These are phyloP conservation scores for Metaphire vulgaris DNA, from an alignment of 1,140 invertebrate species.

Conservation along the genomic window DNA sequence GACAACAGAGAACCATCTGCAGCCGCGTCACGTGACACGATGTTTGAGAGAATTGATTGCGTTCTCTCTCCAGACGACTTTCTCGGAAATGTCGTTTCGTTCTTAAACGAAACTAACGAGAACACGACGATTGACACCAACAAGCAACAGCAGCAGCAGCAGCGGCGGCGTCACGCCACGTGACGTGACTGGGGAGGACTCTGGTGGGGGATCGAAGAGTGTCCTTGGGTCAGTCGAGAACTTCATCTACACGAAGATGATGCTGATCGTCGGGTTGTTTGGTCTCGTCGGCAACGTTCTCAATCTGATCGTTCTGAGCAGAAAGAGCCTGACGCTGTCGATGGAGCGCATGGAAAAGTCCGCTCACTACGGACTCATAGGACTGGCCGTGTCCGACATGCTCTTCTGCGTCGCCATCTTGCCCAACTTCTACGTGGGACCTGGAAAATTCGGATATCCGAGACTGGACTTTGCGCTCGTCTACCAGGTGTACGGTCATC, in stretches of 20 bases:
- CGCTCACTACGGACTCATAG: conserved; percentile 11
- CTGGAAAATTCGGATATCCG: neutral
- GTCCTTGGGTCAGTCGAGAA: neutral
- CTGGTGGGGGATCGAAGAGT: no score
- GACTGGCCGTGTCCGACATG: conserved; percentile 24
- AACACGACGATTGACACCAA: no score
- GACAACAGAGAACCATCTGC: no score
- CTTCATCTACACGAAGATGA: neutral
- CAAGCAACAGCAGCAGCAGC: no score
- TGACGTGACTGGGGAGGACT: no score
- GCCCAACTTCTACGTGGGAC: neutral
- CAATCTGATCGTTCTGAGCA: conserved; percentile 41
- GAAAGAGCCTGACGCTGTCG: conserved; percentile 26
- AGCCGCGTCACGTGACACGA: no score
- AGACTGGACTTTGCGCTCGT: neutral
- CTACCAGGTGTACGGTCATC: conserved; percentile 35
- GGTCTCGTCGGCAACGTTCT: conserved; percentile 9
- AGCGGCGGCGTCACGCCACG: no score
- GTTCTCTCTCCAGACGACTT: no score
- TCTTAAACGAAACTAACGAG: no score
- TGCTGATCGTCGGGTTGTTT: neutral
- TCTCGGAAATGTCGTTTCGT: no score
- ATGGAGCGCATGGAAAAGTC: conserved; percentile 25
- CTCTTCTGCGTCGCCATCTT: conserved; percentile 26
- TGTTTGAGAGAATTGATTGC: no score